Evolutionary conservation across 2,797 vertebrate genomes (phyloP).

Genomic region (Aphelocoma californica): DNA sequence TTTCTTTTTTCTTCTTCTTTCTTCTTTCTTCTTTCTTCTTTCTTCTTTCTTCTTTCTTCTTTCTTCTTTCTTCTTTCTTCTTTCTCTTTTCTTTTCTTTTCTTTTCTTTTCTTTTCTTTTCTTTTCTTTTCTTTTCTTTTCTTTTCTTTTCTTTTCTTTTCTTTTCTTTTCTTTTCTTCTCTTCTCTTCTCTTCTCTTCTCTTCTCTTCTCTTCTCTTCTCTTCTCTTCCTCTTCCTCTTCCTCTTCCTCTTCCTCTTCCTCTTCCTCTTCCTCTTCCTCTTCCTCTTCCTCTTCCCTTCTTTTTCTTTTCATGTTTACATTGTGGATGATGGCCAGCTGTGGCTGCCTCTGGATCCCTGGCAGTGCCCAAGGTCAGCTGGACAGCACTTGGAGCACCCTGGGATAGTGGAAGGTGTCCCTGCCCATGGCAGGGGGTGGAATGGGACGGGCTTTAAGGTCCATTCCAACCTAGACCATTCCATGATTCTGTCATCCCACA

Average conservation of each 20-base stretch:
- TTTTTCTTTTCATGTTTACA: background rate
- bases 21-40: no score
- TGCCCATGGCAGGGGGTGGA: background rate
- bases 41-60: no score
- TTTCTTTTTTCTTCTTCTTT: no score
- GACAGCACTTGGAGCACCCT: background rate
- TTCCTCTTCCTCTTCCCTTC: background rate
- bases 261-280: background rate
- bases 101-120: background rate
- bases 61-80: no score
- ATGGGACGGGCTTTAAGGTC: fast-evolving
- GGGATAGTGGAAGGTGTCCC: background rate
- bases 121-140: background rate
- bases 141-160: background rate
- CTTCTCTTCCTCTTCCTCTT: background rate
- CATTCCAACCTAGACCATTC: background rate
- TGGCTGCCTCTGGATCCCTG: background rate
- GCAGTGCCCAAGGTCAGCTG: fast-evolving
- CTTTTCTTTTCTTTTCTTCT: no score
- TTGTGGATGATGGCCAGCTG: background rate
- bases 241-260: background rate
- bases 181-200: background rate
- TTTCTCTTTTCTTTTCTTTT: background rate
- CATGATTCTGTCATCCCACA: background rate
- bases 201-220: background rate